Conservation (phyloP, 2,113 vertebrate genomes). For the Opisthocomus hoazin region DNA sequence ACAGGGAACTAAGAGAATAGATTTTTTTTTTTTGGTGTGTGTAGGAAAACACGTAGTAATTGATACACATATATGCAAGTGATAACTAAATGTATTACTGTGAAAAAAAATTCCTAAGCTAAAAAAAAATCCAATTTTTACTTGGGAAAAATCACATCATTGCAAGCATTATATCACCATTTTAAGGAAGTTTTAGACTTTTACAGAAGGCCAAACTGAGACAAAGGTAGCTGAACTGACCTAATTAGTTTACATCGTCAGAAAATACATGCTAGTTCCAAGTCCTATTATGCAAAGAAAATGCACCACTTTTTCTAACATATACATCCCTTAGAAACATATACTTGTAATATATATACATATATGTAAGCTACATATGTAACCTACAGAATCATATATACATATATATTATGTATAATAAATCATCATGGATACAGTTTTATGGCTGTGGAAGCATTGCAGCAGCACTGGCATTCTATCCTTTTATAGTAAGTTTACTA, state of each 20-base stretch:
- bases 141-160: neutral
- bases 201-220: neutral
- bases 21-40: too few relatives aligned
- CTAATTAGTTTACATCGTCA: neutral
- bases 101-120: accelerated
- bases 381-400: neutral
- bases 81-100: neutral
- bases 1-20: neutral
- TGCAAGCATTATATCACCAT: neutral
- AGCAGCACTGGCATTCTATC: neutral
- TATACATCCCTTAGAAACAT: neutral
- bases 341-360: neutral
- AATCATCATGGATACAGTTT: neutral
- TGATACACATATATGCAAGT: neutral
- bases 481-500: neutral
- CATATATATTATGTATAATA: neutral
- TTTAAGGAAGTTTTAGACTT: neutral
- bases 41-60: neutral
- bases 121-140: neutral
- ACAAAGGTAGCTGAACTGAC: neutral
- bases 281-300: neutral
- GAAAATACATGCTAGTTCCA: neutral
- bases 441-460: neutral
- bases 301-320: neutral
- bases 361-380: neutral